A percentile compares a stretch with the other conserved stretches of the same genome.
phyloP scores from a whole-genome alignment of 2,113 vertebrate species.

The Plecotus auritus region DNA sequence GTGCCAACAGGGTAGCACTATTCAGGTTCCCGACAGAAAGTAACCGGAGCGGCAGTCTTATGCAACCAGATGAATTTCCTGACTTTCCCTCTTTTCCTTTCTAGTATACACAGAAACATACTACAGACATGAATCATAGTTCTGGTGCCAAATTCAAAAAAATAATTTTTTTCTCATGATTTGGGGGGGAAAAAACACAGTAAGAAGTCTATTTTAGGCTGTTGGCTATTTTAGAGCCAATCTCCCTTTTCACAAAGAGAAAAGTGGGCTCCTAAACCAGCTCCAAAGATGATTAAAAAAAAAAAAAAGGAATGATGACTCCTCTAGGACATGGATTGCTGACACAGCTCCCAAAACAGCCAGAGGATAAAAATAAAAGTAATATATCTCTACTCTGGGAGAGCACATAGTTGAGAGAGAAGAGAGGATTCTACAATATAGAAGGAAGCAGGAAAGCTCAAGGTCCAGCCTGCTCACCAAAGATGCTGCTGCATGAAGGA shows the following conservation, averaged over 20 bases:
- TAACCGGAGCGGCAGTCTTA: background rate
- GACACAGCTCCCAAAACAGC: background rate
- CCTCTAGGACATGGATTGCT: background rate
- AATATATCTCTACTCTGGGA: background rate
- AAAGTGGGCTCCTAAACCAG: background rate
- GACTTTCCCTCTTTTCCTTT: background rate
- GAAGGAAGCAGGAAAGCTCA: background rate
- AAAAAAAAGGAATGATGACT: background rate
- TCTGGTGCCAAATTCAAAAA: background rate
- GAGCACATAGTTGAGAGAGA: background rate
- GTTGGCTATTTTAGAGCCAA: background rate
- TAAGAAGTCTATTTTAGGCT: background rate
- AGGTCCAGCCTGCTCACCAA: background rate
- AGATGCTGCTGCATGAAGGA: background rate
- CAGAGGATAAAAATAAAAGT: background rate
- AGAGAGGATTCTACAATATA: background rate
- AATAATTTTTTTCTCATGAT: background rate
- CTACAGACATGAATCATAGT: background rate
- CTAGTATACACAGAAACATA: background rate
- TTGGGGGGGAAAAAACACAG: background rate
- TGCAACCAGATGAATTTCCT: background rate
- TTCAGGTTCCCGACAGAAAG: background rate
- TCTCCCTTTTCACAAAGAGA: background rate
- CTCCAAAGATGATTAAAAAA: constrained; percentile 13
- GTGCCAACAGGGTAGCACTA: background rate